Evolutionary conservation across 2,113 vertebrate genomes (phyloP), one percentile per base, ranked within the genome.

Genomic region (Oxyura jamaicensis): DNA sequence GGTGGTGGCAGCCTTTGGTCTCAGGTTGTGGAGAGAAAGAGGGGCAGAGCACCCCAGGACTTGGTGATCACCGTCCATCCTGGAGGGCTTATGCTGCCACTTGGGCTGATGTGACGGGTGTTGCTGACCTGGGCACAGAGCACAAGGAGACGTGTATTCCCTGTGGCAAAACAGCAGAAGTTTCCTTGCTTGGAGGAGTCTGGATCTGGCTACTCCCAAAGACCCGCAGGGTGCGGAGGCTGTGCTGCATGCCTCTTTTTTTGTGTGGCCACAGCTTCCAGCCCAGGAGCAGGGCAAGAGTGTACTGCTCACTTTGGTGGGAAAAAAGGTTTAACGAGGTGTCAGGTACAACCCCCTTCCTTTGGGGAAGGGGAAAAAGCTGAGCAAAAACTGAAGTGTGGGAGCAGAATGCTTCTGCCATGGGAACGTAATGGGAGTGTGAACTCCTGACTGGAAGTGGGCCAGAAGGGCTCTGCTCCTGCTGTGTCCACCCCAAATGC

Each of bases 271-370:
- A 2, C 48, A 83, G 42, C 41, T 48, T 71, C 53, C 29, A 65
- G 42, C 11, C 39, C 42, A 60, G 81, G 60, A 83, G 55, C 33
- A 68, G 56, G 58, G 28, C 25, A 62, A 50, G 31, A 0, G 0
- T 23, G 13, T 53, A 11, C 56, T 75, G 18, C 62, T 62, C 1
- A 1, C 22, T 62, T 84, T 39, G 33, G 33, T 83, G 73, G 73
- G 21, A 25, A 67, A 53, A 81, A 69, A 56, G 20, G 15, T 48
- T 63, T 92, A 33, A 67, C 0, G 3, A 48, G 36, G 58, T 67
- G 52, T 29, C 10, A 20, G 66, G 11, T 52, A 31, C 59, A 66
- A 20, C 22, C 3, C 0, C 0, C 41, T 44, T 52, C 26, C 10
- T 23, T 48, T 80, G 33, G 48, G 77, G 62, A 65, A 90, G 21